Evolutionary conservation across 2,888 invertebrate species (phyloP).

Genomic region (Cactoblastis cactorum): DNA sequence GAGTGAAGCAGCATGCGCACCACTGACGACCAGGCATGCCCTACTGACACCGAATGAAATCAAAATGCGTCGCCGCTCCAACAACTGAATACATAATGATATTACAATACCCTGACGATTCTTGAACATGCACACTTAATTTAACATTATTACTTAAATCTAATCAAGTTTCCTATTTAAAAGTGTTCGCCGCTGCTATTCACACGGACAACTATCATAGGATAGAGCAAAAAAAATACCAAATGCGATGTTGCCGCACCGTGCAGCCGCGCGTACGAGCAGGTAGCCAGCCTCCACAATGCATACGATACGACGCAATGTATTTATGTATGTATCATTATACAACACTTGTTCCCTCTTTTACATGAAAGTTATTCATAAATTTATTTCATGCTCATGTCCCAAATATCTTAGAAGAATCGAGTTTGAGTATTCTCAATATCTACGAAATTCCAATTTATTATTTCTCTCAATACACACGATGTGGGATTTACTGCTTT

Average conservation of each 20-base stretch:
- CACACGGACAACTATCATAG: conserved; percentile 57
- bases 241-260: conserved; percentile 74
- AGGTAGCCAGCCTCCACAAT: conserved; percentile 69
- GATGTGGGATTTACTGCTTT: neutral
- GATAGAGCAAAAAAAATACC: conserved; percentile 65
- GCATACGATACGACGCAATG: conserved; percentile 53
- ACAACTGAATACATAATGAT: conserved; percentile 47
- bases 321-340: conserved; percentile 53
- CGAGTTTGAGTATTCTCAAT: conserved; percentile 40
- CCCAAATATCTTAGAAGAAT: conserved; percentile 52
- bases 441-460: conserved; percentile 11
- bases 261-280: conserved; percentile 67
- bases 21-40: conserved; percentile 49
- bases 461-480: neutral
- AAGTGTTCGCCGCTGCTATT: conserved; percentile 43
- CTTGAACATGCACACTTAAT: conserved; percentile 20
- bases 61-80: conserved; percentile 48
- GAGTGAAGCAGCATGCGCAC: conserved; percentile 36
- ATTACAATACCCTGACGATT: conserved; percentile 34
- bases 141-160: neutral
- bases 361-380: conserved; percentile 40
- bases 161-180: conserved; percentile 21
- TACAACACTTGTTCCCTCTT: conserved; percentile 59
- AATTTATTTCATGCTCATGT: conserved; percentile 56
- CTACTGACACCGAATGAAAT: conserved; percentile 69